Evolutionary conservation across 2,113 vertebrate genomes (phyloP).

Genomic region (sheep (Ovis aries)): DNA sequence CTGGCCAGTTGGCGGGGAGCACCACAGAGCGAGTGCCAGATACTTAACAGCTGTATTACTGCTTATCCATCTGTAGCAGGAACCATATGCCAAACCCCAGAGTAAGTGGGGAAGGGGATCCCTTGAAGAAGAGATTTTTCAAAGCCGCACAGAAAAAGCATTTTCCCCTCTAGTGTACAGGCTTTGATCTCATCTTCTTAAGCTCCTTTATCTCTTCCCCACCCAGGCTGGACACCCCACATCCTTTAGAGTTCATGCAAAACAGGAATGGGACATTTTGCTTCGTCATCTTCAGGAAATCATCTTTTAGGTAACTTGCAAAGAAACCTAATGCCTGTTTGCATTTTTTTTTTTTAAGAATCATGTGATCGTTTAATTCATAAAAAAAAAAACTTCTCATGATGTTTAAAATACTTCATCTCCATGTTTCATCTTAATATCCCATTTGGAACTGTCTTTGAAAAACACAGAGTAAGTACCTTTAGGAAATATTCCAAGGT

Average conservation of each 20-base stretch:
- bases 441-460: neutral
- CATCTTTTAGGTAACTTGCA: conserved; percentile 9
- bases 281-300: neutral
- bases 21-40: conserved; percentile 61
- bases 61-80: conserved; percentile 73
- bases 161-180: neutral
- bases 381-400: neutral
- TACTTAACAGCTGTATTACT: conserved; percentile 71
- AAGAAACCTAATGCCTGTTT: neutral
- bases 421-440: neutral
- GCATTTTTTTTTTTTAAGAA: neutral
- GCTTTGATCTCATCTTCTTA: conserved; percentile 49
- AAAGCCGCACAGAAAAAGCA: conserved; percentile 37
- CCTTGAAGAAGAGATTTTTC: conserved; percentile 62
- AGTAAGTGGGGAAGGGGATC: conserved; percentile 33
- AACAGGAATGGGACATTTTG: neutral
- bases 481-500: conserved; percentile 49
- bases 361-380: neutral
- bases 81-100: conserved; percentile 61
- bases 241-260: neutral
- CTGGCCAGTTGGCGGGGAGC: conserved; percentile 74
- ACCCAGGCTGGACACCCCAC: neutral
- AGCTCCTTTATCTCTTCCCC: neutral
- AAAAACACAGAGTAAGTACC: neutral
- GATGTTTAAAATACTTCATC: conserved; percentile 21